Conservation (phyloP, 2,888 invertebrate genomes). For the Ichneumoninae sp. region DNA sequence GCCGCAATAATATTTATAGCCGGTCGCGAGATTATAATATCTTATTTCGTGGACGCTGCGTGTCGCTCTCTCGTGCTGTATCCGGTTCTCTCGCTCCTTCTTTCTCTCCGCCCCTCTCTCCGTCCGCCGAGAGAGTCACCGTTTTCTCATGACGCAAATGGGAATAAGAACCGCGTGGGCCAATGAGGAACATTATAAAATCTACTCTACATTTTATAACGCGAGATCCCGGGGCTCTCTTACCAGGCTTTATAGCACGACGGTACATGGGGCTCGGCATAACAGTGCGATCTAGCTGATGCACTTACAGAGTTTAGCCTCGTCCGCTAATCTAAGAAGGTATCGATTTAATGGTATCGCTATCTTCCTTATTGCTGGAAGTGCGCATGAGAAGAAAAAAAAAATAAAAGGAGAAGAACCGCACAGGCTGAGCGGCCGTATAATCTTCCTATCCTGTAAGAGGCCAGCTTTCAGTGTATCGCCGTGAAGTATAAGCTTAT, state of each 20-base stretch:
- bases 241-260: slow-evolving; percentile 11
- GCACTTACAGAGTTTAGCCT: slow-evolving; percentile 2
- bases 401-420: slow-evolving; percentile 29
- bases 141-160: slow-evolving; percentile 33
- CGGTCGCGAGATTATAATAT: slow-evolving; percentile 81
- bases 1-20: slow-evolving; percentile 80
- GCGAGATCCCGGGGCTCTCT: slow-evolving; percentile 16
- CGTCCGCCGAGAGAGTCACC: slow-evolving; percentile 8
- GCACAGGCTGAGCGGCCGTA: not conserved
- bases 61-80: slow-evolving; percentile 67
- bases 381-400: slow-evolving; percentile 31
- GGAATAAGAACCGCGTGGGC: slow-evolving; percentile 70
- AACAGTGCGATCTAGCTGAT: slow-evolving; percentile 43
- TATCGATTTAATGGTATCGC: slow-evolving; percentile 65
- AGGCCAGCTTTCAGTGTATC: not conserved
- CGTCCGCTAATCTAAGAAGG: slow-evolving; percentile 20
- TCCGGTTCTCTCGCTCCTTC: slow-evolving; percentile 74
- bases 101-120: slow-evolving; percentile 1
- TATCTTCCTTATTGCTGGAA: slow-evolving; percentile 79
- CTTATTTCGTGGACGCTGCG: slow-evolving; percentile 77
- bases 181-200: slow-evolving; percentile 69
- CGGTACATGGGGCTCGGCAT: slow-evolving; percentile 8
- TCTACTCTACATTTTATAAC: slow-evolving; percentile 73
- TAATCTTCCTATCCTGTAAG: slow-evolving; percentile 24
- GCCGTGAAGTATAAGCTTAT: slow-evolving; percentile 4